phyloP scores from a whole-genome alignment of 1,140 invertebrate genomes.

The Colletes latitarsis region DNA sequence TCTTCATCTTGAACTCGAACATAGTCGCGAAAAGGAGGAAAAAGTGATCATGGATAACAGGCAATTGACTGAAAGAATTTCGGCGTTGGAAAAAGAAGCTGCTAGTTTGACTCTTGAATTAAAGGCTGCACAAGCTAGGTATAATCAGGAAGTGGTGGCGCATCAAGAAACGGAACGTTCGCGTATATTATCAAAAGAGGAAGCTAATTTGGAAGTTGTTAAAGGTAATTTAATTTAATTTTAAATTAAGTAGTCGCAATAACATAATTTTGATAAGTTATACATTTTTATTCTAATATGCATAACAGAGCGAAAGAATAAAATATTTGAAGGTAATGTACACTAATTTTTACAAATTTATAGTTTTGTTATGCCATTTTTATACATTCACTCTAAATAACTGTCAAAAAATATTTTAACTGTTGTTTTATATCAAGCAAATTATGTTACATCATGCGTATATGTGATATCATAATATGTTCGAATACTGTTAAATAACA shows the following conservation, averaged over 20 bases:
- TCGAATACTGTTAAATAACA: background rate
- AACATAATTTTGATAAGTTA: slow-evolving; percentile 16
- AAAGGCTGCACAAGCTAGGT: slow-evolving; percentile 91
- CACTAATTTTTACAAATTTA: slow-evolving; percentile 17
- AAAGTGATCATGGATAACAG: slow-evolving; percentile 89
- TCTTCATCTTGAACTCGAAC: slow-evolving; percentile 89
- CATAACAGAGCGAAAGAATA: slow-evolving; percentile 77
- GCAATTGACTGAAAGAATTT: slow-evolving; percentile 89
- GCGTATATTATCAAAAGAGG: slow-evolving; percentile 91
- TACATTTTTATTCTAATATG: slow-evolving; percentile 11
- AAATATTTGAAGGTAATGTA: slow-evolving; percentile 80
- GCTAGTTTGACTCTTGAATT: slow-evolving; percentile 93
- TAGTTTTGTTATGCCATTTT: background rate
- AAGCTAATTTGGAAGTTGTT: slow-evolving; percentile 94
- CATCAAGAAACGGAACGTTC: slow-evolving; percentile 95
- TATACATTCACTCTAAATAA: slow-evolving; percentile 1
- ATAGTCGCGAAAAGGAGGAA: slow-evolving; percentile 86
- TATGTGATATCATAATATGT: background rate
- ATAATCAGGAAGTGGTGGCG: slow-evolving; percentile 93
- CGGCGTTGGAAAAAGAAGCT: slow-evolving; percentile 93
- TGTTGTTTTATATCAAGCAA: background rate
- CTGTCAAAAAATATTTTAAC: background rate
- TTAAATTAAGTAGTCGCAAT: background rate
- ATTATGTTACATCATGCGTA: background rate
- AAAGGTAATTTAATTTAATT: slow-evolving; percentile 85